Base-by-base conservation (phyloP, 1,140 invertebrate species). In the Asbolus verrucosus region DNA sequence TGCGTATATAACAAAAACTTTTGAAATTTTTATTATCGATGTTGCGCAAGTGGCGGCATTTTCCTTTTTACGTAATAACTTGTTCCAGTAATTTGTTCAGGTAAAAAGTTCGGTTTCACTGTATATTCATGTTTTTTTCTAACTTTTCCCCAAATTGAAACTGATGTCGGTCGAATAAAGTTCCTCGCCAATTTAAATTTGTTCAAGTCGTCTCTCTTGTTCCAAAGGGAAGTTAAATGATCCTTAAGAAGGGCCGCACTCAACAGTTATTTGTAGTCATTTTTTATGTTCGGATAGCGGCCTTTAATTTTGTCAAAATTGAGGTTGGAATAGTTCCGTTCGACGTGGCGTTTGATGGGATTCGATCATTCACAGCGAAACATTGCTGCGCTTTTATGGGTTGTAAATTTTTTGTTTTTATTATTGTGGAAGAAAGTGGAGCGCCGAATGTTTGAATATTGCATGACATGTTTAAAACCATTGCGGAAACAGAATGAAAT, bases 391-490 rank as follows among this genome's bases (percentile, higher is more conserved):
- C 11, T 54, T 54, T 54, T 54, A 54, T 13, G 24, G 14, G 46
- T 14, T 6, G 46, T 21, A 27, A 54, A 54, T 54, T 54, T 27
- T 41, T 19, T 41, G 8, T 16, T 41, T 41, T 41, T 41, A 13
- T n/a, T 16, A 15, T 41, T 41, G 11, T 41, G 2, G 16, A 27
- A 9, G 18, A 21, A 6, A 6, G 46, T 27, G 4, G 8, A 8
- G 19, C 18, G 6, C 21, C 8, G 61, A 39, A 39, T 41, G 41
- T 63, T 63, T 63, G 61, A 63, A 63, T 63, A 63, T 63, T 63
- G 61, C 61, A 63, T 41, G 59, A 62, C 14, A 18, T 9, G 14
- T 14, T 59, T 63, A 19, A 15, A 63, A 63, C 24, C 30, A 19
- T 36, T 62, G 46, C 46, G 46, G 46, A n/a, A n/a, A n/a, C n/a